Evolutionary conservation across 2,113 vertebrate genomes (phyloP).

Genomic region (Protomyctophum bolini): DNA sequence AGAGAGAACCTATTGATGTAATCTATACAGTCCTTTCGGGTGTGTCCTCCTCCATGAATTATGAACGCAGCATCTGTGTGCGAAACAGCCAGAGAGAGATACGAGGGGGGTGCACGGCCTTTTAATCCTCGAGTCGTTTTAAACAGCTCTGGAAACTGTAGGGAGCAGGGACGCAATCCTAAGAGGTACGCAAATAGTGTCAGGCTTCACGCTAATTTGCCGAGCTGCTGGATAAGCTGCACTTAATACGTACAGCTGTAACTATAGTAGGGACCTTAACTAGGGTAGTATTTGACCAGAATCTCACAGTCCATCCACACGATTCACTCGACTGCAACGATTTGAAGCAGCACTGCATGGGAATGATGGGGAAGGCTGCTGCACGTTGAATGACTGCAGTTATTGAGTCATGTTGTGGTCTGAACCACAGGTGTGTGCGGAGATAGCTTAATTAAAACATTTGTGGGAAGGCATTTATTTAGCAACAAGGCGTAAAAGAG

Average conservation of each 20-base stretch:
- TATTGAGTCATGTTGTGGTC: background rate
- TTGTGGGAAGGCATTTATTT: no score
- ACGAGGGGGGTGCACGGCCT: background rate
- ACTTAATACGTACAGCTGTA: no score
- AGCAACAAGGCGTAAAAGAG: no score
- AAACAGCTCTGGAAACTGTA: conserved; percentile 11
- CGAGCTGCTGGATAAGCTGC: no score
- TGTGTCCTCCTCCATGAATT: conserved; percentile 50
- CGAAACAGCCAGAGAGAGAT: conserved; percentile 35
- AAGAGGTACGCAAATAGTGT: background rate
- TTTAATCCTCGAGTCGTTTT: conserved; percentile 34
- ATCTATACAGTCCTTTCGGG: conserved; percentile 63
- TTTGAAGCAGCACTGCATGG: background rate
- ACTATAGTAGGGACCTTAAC: no score
- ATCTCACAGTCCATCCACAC: no score
- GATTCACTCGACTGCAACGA: background rate
- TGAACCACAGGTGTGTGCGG: no score
- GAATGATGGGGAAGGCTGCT: background rate
- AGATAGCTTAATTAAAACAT: no score
- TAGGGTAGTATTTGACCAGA: no score
- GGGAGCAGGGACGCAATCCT: background rate
- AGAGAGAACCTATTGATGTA: conserved; percentile 66
- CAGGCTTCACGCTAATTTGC: no score
- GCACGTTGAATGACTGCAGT: background rate
- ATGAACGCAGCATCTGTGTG: conserved; percentile 65